Evolutionary conservation across 2,797 vertebrate species (phyloP).

Genomic region (Fratercula arctica): DNA sequence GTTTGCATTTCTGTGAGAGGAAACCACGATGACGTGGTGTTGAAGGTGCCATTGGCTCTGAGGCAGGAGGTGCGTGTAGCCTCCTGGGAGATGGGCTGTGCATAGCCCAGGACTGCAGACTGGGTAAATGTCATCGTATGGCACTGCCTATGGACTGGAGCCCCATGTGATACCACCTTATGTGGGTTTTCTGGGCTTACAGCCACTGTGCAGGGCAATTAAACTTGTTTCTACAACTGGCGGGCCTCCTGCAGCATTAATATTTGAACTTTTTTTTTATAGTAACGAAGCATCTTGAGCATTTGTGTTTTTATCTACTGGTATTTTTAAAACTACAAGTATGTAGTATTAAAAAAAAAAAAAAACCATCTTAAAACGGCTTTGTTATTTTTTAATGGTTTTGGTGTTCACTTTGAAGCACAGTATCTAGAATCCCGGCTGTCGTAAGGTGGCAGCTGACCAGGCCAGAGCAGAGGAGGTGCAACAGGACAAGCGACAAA

Average conservation of each 20-base stretch:
- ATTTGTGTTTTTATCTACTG: neutral
- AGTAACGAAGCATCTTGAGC: no score
- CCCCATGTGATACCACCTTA: fast-evolving
- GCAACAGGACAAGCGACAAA: neutral
- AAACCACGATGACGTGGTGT: neutral
- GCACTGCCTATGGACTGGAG: neutral
- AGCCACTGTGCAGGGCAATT: no score
- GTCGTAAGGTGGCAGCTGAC: neutral
- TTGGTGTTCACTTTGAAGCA: neutral
- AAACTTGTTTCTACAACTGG: neutral
- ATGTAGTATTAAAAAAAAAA: neutral
- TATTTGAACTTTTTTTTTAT: neutral
- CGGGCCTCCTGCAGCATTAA: neutral
- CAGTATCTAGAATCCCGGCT: neutral
- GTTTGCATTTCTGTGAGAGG: neutral
- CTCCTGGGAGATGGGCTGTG: neutral
- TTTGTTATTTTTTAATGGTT: neutral
- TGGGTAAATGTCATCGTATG: neutral
- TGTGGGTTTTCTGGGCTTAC: neutral
- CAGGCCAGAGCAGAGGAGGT: neutral
- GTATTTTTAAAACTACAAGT: neutral
- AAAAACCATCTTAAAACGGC: neutral
- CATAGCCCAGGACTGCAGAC: neutral
- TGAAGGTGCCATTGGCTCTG: neutral
- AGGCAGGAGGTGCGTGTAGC: neutral